Evolutionary conservation across 2,888 invertebrate genomes (phyloP).

Genomic region (Drosophila ochracea): DNA sequence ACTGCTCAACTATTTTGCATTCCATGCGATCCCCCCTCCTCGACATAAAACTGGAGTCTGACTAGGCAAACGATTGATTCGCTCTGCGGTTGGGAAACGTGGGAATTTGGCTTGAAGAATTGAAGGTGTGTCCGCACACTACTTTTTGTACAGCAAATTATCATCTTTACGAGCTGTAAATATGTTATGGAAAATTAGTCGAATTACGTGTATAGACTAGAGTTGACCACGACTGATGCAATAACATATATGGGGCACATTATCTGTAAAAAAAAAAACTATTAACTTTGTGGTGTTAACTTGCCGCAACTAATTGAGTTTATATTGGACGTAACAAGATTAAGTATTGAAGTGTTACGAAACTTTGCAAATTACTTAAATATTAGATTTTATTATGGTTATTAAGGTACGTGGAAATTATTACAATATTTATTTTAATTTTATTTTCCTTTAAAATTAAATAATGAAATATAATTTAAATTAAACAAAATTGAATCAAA

Average conservation of each 20-base stretch:
- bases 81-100: conserved; percentile 73
- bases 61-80: conserved; percentile 76
- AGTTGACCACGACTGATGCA: conserved; percentile 26
- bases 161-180: conserved; percentile 69
- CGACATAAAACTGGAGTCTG: conserved; percentile 19
- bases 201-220: conserved; percentile 45
- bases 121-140: conserved; percentile 77
- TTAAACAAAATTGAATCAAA: not conserved
- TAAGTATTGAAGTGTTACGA: not conserved
- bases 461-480: not conserved
- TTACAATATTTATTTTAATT: not conserved
- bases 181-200: conserved; percentile 63
- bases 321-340: not conserved
- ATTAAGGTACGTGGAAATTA: not conserved
- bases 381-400: not conserved
- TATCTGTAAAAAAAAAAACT: conserved; percentile 28
- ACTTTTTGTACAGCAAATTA: conserved; percentile 64
- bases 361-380: not conserved
- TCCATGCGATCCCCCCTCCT: conserved; percentile 14
- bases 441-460: not conserved
- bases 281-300: conserved; percentile 32
- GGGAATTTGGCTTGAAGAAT: conserved; percentile 75
- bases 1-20: conserved; percentile 57
- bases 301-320: conserved; percentile 19
- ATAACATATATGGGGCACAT: conserved; percentile 11